Percentiles rank a stretch among this genome's conserved stretches.
Evolutionary conservation across 2,113 vertebrate genomes (phyloP).

Genomic region (Aythya baeri): DNA sequence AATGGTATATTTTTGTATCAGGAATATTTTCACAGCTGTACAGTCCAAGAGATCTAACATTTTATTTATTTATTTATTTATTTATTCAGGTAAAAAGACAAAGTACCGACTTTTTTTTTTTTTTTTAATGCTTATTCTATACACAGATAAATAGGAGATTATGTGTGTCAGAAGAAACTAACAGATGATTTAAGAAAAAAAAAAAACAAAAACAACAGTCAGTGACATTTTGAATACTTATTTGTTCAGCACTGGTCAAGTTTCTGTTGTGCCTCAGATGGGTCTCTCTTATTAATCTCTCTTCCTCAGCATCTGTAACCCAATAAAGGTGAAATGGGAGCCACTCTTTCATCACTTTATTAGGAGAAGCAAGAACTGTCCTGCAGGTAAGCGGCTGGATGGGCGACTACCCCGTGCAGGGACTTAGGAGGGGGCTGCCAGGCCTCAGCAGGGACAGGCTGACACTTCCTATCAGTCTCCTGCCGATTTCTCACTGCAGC

Average conservation of each 20-base stretch:
- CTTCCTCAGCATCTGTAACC: background rate
- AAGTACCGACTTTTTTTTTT: fast-evolving
- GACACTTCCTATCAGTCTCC: too few species aligned
- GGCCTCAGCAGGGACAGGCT: too few species aligned
- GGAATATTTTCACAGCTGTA: background rate
- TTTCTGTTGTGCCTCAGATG: background rate
- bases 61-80: too few species aligned
- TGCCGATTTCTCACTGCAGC: too few species aligned
- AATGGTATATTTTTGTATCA: background rate
- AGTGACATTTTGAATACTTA: background rate
- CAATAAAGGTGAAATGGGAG: too few species aligned
- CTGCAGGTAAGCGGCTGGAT: too few species aligned
- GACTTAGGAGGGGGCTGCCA: too few species aligned
- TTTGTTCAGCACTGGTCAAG: background rate
- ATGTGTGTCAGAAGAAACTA: background rate
- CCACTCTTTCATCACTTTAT: background rate
- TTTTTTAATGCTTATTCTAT: background rate
- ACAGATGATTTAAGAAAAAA: background rate
- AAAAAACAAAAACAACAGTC: background rate
- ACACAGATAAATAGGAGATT: background rate
- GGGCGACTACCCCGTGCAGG: too few species aligned
- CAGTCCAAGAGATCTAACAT: background rate
- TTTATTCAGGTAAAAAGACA: background rate
- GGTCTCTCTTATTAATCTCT: background rate
- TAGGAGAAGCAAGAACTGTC: background rate